Conservation (phyloP, 2,113 vertebrate species). For the Indicator maculatus region DNA sequence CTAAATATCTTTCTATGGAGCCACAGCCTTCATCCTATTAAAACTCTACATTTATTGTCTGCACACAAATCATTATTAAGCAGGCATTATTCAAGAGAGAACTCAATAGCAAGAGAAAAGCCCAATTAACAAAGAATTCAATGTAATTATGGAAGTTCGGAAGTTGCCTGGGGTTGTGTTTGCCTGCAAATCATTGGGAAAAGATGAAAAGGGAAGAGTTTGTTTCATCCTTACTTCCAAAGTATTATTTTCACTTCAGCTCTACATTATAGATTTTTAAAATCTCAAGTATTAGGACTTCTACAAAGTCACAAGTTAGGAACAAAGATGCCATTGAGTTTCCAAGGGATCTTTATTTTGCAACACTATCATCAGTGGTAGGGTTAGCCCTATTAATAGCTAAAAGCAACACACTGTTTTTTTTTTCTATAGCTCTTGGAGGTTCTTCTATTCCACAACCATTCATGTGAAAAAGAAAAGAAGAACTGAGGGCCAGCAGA, state of each 20-base stretch:
- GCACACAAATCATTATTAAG: constrained; percentile 17
- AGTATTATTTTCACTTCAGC: constrained; percentile 13
- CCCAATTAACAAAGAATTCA: constrained; percentile 57
- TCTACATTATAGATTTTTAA: constrained; percentile 13
- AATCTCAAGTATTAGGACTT: not conserved
- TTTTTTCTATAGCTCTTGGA: not conserved
- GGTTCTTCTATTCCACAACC: not conserved
- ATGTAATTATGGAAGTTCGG: constrained; percentile 21
- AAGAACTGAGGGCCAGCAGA: not conserved
- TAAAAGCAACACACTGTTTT: not conserved
- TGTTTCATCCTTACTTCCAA: constrained; percentile 20
- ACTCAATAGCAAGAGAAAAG: constrained; percentile 26
- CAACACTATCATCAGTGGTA: not conserved
- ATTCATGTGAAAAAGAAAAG: not conserved
- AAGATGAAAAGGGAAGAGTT: constrained; percentile 34
- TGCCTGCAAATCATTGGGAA: constrained; percentile 9
- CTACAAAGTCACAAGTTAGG: not conserved
- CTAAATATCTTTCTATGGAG: constrained; percentile 28
- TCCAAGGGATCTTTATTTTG: not conserved
- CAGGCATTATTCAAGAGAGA: constrained; percentile 2
- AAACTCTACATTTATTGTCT: constrained; percentile 29
- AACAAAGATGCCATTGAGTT: not conserved
- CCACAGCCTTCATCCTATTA: constrained; percentile 8
- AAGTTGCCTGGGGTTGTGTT: constrained; percentile 33
- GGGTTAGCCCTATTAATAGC: not conserved